Evolutionary conservation across 92 coral and sea anemone genomes (phyloP), one percentile per base, ranked within the genome.

Genomic region (Phenganax subtilis): DNA sequence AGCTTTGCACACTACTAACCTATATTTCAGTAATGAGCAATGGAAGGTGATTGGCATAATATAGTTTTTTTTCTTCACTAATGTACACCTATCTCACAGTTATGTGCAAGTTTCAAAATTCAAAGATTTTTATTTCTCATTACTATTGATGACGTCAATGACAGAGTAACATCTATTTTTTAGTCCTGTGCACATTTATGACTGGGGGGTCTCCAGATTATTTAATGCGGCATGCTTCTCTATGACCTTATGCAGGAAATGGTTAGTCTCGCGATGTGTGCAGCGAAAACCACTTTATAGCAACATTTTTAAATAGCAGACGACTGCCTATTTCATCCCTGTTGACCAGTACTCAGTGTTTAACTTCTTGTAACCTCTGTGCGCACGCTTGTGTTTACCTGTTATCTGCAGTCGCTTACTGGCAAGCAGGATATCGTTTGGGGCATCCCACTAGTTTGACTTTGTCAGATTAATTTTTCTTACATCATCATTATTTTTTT

Each of bases 301-400:
- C n/a, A 14, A 59, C 27, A 20, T 65, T 65, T 65, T 65, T 20
- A 20, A 27, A 30, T 65, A 10, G 47, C 71, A 65, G 71, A 30
- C 47, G 71, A 65, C 71, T 4, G 71, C 71, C 71, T 65, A 65
- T 10, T 52, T 53, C 10, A 74, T 74, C 16, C 17, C 79, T 14
- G 27, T 74, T 52, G 79, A 74, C 79, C 79, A 74, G 55, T 74
- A 74, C 61, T 74, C 79, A 53, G 27, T 29, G 15, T 74, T 74
- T 74, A 62, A 15, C 79, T 74, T 74, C 0, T 74, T 74, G 30
- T 74, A 74, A 8, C 37, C 10, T 54, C 79, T 74, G 11, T 14
- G 79, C 61, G 17, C 63, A 15, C 61, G 28, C 55, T 74, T 57
- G 10, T 72, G 54, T 31, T 37, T 12, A n/a, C 61, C n/a, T 27